Conservation (phyloP, 2,113 vertebrate species). For the Piliocolobus tephrosceles region DNA sequence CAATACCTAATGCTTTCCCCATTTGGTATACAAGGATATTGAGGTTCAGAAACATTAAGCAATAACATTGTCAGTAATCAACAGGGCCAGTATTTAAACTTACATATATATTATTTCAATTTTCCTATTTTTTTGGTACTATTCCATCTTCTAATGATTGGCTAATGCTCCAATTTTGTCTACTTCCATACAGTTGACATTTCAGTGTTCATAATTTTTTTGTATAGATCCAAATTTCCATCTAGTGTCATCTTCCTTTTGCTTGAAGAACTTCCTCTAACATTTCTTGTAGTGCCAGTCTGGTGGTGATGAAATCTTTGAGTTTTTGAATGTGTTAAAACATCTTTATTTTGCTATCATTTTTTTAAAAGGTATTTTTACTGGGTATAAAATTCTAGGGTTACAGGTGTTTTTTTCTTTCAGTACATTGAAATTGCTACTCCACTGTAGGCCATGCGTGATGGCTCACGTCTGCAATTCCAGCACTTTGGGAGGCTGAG, state of each 20-base stretch:
- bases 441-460: not conserved
- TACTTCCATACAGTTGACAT: not conserved
- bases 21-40: not conserved
- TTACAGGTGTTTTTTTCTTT: not conserved
- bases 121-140: not conserved
- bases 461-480: no score
- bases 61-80: not conserved
- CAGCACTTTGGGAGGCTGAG: no score
- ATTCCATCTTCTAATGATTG: not conserved
- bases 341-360: not conserved
- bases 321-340: not conserved
- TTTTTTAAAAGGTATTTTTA: not conserved
- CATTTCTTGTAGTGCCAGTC: not conserved
- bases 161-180: not conserved
- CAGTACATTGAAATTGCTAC: no score
- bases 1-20: not conserved
- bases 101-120: not conserved
- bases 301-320: not conserved
- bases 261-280: not conserved
- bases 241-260: not conserved
- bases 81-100: not conserved
- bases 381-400: not conserved
- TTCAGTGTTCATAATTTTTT: not conserved
- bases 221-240: not conserved
- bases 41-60: not conserved